Percentiles rank a stretch among this genome's conserved stretches.
Conservation (phyloP, 2,888 invertebrate genomes). For the Lochmaea crataegi region DNA sequence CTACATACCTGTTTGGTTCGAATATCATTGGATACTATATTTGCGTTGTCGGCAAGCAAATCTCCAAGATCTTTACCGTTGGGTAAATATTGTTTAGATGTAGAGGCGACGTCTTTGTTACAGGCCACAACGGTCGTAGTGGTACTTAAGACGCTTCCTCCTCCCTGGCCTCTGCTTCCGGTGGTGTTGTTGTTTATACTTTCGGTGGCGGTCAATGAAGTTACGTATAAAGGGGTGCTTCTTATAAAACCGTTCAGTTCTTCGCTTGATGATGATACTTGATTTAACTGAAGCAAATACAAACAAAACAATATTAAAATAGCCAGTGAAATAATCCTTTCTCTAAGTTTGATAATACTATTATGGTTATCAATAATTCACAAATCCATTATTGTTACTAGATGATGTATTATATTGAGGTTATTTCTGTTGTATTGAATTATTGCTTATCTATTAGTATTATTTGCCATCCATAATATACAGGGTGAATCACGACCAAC, state of each 20-base stretch:
- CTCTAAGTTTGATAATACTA: too few species aligned
- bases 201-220: constrained; percentile 74
- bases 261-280: constrained; percentile 68
- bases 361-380: too few species aligned
- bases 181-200: constrained; percentile 68
- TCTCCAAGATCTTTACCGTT: constrained; percentile 46
- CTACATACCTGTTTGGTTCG: constrained; percentile 1
- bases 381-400: too few species aligned
- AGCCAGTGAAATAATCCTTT: too few species aligned
- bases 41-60: constrained; percentile 51
- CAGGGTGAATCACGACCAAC: too few species aligned
- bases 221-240: constrained; percentile 86
- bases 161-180: constrained; percentile 55
- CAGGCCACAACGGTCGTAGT: constrained; percentile 59
- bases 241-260: constrained; percentile 86
- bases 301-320: background rate
- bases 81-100: constrained; percentile 50
- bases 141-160: constrained; percentile 62
- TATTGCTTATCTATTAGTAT: too few species aligned
- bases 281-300: constrained; percentile 71
- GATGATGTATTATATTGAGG: too few species aligned
- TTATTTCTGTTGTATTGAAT: too few species aligned
- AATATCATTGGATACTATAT: constrained; percentile 58
- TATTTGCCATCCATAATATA: too few species aligned
- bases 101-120: constrained; percentile 62